Evolutionary conservation across 2,888 invertebrate genomes (phyloP).

Genomic region (Erynnis tages): DNA sequence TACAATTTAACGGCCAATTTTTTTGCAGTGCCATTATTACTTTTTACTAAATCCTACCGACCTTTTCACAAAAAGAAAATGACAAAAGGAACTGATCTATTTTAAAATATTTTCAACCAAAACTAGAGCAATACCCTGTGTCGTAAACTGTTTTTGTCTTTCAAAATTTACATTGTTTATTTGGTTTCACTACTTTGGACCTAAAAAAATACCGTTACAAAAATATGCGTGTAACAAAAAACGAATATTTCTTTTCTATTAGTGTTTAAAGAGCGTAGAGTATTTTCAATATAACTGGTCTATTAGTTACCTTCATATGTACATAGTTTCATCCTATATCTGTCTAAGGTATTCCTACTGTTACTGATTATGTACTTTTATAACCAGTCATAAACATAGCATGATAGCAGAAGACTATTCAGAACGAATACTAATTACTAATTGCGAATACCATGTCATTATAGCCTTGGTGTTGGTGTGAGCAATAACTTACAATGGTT

Average conservation of each 20-base stretch:
- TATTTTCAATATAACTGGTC: no score
- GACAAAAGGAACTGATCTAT: slow-evolving; percentile 60
- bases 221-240: not conserved
- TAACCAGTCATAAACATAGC: no score
- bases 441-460: not conserved
- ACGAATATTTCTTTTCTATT: not conserved
- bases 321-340: no score
- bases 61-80: slow-evolving; percentile 39
- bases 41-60: slow-evolving; percentile 36
- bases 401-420: no score
- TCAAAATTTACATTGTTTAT: not conserved
- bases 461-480: not conserved
- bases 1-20: slow-evolving; percentile 60
- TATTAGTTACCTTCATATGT: no score
- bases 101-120: slow-evolving; percentile 57
- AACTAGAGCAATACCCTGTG: slow-evolving; percentile 47
- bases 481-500: slow-evolving; percentile 5
- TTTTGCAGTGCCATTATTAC: slow-evolving; percentile 37
- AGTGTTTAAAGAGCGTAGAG: no score
- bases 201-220: not conserved
- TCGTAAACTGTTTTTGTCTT: slow-evolving; percentile 14
- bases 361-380: no score
- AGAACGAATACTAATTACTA: not conserved
- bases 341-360: no score
- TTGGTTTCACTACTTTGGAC: not conserved